Percentiles rank a stretch among this genome's conserved stretches.
phyloP scores from a whole-genome alignment of 2,888 invertebrate species.

The Drosophila picticornis region DNA sequence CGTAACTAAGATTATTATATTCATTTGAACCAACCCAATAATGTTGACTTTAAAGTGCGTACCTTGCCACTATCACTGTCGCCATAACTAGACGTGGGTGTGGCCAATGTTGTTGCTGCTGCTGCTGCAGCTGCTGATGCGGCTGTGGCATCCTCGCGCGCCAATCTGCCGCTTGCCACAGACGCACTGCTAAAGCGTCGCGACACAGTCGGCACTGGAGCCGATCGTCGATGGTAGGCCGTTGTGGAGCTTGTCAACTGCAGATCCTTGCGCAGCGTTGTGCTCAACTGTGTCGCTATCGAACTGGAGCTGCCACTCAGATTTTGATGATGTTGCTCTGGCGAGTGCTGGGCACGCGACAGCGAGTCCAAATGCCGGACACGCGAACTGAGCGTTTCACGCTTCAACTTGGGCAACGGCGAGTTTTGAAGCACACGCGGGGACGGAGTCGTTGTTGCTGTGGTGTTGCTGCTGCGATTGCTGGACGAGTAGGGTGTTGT shows the following conservation, averaged over 20 bases:
- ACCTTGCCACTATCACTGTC: conserved; percentile 85
- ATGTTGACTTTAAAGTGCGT: conserved; percentile 85
- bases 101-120: conserved; percentile 44
- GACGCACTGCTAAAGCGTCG: conserved; percentile 83
- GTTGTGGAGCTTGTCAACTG: conserved; percentile 66
- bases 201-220: conserved; percentile 44
- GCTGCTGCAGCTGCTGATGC: conserved; percentile 38
- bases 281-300: conserved; percentile 78
- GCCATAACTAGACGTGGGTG: conserved; percentile 71
- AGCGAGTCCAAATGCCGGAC: conserved; percentile 86
- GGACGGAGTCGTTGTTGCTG: conserved; percentile 77
- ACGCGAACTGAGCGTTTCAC: conserved; percentile 86
- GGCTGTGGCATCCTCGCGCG: conserved; percentile 53
- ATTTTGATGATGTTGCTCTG: conserved; percentile 44
- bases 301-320: conserved; percentile 50
- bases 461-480: conserved; percentile 56
- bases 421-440: conserved; percentile 83
- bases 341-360: conserved; percentile 83
- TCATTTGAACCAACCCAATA: conserved; percentile 86
- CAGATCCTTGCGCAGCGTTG: conserved; percentile 81
- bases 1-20: conserved; percentile 64
- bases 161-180: conserved; percentile 38
- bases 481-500: conserved; percentile 81
- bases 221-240: conserved; percentile 51
- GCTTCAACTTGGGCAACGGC: conserved; percentile 84